Percentiles rank a stretch among this genome's conserved stretches.
Evolutionary conservation across 2,113 vertebrate genomes (phyloP).

Genomic region (Zosterops pallidus): DNA sequence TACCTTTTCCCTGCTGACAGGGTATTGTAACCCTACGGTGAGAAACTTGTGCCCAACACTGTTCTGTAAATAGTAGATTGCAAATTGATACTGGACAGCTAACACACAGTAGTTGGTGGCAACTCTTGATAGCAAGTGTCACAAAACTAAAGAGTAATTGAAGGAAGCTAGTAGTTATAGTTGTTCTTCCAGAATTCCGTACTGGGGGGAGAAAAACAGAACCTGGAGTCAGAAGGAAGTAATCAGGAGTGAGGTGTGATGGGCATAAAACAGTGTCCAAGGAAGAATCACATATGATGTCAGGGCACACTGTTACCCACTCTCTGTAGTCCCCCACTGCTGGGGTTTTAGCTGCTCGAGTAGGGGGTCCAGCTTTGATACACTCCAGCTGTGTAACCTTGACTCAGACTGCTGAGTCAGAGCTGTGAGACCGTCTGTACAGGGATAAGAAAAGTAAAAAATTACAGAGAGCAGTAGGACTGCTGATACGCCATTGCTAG

Average conservation of each 20-base stretch:
- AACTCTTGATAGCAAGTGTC: background rate
- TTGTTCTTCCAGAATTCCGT: background rate
- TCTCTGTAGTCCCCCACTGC: background rate
- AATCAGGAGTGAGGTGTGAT: background rate
- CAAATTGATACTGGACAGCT: background rate
- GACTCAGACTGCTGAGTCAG: background rate
- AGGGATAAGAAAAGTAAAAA: background rate
- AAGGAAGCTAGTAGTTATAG: background rate
- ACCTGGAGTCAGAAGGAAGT: background rate
- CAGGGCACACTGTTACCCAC: background rate
- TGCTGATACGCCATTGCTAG: background rate
- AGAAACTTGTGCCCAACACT: background rate
- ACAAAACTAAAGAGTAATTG: background rate
- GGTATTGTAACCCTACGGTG: background rate
- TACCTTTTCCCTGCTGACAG: background rate
- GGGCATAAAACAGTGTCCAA: background rate
- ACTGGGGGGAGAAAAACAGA: background rate
- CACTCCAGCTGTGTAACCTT: background rate
- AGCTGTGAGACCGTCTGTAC: background rate
- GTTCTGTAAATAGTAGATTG: background rate
- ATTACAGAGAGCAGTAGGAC: fast-evolving
- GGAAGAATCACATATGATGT: background rate
- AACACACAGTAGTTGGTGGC: background rate
- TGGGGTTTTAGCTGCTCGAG: background rate
- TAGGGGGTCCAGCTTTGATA: background rate